Evolutionary conservation across 2,888 invertebrate species (phyloP).

Genomic region (Apocheima hispidaria): DNA sequence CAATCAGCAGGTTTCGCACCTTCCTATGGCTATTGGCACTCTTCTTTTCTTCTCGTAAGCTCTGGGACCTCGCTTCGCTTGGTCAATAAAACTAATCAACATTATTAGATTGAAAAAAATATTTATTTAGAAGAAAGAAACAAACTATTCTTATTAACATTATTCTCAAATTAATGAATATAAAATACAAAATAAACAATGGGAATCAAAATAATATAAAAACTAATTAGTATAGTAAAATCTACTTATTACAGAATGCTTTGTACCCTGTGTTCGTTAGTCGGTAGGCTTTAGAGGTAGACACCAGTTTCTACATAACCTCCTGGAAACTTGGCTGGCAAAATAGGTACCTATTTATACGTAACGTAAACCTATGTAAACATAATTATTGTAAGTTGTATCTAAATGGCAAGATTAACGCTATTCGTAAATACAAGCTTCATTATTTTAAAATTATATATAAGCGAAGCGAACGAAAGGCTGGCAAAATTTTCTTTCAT

Average conservation of each 20-base stretch:
- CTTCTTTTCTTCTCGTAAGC: too few relatives aligned
- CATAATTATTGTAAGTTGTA: background rate
- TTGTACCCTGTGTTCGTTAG: background rate
- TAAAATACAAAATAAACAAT: background rate
- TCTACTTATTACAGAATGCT: background rate
- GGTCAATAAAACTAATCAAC: background rate
- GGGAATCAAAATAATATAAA: background rate
- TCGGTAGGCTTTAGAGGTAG: background rate
- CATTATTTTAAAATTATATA: too few relatives aligned
- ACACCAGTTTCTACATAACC: background rate
- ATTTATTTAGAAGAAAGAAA: slow-evolving; percentile 16
- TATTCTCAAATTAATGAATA: background rate
- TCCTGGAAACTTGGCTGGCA: background rate
- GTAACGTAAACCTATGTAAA: background rate
- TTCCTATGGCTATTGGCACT: too few relatives aligned
- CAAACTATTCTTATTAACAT: background rate
- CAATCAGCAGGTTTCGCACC: too few relatives aligned
- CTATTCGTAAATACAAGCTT: background rate
- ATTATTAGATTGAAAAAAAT: background rate
- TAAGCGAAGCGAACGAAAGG: too few relatives aligned
- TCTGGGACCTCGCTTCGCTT: too few relatives aligned
- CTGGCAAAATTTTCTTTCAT: background rate
- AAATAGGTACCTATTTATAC: background rate
- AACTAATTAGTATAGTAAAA: background rate
- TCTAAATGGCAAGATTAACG: slow-evolving; percentile 1